Evolutionary conservation across 2,797 vertebrate species (phyloP).

Genomic region (Picus viridis): DNA sequence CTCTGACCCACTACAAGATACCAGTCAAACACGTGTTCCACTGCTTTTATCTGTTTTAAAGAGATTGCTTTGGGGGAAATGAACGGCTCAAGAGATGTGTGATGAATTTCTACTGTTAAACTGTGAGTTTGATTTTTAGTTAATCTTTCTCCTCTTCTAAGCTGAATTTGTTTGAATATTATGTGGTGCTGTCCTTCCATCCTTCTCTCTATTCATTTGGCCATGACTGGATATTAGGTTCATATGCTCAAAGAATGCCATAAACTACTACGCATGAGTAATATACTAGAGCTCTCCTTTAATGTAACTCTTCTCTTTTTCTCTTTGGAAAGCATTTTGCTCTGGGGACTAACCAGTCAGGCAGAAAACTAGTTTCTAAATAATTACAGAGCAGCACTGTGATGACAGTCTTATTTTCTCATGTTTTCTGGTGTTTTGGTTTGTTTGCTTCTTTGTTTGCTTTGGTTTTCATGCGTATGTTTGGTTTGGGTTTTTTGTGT

Average conservation of each 20-base stretch:
- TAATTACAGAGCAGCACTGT: slow-evolving; percentile 51
- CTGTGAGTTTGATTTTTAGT: background rate
- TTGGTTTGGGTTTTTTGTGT: too few species aligned
- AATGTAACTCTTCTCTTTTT: slow-evolving; percentile 36
- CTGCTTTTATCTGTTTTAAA: background rate
- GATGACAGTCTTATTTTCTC: slow-evolving; percentile 13
- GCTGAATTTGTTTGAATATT: background rate
- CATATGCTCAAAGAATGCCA: background rate
- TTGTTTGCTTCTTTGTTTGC: too few species aligned
- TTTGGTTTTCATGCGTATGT: too few species aligned
- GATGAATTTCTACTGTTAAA: background rate
- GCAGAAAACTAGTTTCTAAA: slow-evolving; percentile 77
- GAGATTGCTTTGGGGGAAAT: background rate
- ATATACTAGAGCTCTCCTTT: slow-evolving; percentile 33
- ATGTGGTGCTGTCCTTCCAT: background rate
- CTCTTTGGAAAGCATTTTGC: slow-evolving; percentile 67
- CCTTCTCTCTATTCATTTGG: background rate
- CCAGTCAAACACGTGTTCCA: background rate
- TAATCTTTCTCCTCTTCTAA: background rate
- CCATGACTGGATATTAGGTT: background rate
- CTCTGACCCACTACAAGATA: background rate
- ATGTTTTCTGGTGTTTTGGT: too few species aligned
- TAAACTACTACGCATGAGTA: background rate
- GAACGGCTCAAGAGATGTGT: background rate
- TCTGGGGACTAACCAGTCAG: slow-evolving; percentile 64